Evolutionary conservation across 2,113 vertebrate species (phyloP).

Genomic region (Zosterops hypoxanthus): DNA sequence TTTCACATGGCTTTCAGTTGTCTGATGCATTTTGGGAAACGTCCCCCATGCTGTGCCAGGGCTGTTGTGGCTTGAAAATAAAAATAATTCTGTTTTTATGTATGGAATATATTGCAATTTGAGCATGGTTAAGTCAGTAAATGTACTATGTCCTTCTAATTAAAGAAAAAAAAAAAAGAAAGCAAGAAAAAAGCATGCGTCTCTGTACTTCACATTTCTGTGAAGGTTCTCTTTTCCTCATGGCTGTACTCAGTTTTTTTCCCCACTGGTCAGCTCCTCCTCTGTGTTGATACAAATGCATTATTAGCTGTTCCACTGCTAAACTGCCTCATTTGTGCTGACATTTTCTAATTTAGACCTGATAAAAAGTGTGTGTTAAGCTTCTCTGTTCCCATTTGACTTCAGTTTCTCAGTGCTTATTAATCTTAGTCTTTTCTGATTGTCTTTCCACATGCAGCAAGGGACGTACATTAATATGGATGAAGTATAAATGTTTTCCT

Average conservation of each 20-base stretch:
- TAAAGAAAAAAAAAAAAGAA: neutral
- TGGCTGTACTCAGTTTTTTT: neutral
- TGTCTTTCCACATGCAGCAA: neutral
- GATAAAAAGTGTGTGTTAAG: neutral
- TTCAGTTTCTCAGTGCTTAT: slow-evolving; percentile 17
- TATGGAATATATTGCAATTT: neutral
- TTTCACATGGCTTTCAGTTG: neutral
- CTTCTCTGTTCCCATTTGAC: slow-evolving; percentile 11
- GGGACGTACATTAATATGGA: neutral
- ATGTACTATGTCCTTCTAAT: neutral
- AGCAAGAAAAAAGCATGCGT: neutral
- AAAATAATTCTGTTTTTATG: neutral
- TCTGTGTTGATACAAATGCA: neutral
- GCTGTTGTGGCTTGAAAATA: neutral
- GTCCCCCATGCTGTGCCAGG: rapidly evolving
- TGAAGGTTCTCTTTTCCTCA: neutral
- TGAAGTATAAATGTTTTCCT: neutral
- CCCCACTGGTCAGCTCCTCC: neutral
- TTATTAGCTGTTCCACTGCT: neutral
- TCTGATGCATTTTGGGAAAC: neutral
- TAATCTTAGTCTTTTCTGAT: neutral
- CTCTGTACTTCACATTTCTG: neutral
- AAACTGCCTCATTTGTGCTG: neutral
- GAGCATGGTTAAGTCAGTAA: neutral
- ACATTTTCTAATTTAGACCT: neutral